Evolutionary conservation across 2,113 vertebrate genomes (phyloP).

Genomic region (Chloropsis hardwickii): DNA sequence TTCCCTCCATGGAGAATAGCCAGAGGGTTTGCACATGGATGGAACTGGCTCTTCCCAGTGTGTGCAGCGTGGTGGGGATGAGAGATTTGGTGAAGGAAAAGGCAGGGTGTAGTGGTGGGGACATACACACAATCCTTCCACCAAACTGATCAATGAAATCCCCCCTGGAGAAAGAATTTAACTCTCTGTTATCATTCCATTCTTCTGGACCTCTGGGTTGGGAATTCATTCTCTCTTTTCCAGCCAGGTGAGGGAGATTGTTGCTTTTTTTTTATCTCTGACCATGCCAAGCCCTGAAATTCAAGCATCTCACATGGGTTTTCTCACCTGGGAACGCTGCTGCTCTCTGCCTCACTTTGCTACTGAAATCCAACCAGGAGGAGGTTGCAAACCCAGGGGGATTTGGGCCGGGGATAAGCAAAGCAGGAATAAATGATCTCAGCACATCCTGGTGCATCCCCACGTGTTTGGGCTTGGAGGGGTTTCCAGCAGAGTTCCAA

Average conservation of each 20-base stretch:
- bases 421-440: background rate
- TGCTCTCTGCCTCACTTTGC: background rate
- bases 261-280: background rate
- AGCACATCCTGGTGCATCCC: background rate
- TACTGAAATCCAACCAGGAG: background rate
- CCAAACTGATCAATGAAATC: background rate
- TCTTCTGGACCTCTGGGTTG: background rate
- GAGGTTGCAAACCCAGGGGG: background rate
- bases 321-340: background rate
- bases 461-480: background rate
- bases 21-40: rapidly evolving
- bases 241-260: background rate
- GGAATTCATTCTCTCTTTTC: background rate
- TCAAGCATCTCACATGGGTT: background rate
- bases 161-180: background rate
- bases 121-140: rapidly evolving
- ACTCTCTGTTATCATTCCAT: background rate
- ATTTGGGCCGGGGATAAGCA: background rate
- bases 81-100: background rate
- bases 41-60: background rate
- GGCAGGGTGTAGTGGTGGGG: background rate
- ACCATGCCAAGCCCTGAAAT: background rate
- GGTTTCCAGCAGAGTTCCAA: background rate
- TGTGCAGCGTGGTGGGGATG: rapidly evolving
- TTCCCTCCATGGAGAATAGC: background rate